Base-by-base conservation (phyloP, 2,113 vertebrate genomes). In the Numenius arquata region DNA sequence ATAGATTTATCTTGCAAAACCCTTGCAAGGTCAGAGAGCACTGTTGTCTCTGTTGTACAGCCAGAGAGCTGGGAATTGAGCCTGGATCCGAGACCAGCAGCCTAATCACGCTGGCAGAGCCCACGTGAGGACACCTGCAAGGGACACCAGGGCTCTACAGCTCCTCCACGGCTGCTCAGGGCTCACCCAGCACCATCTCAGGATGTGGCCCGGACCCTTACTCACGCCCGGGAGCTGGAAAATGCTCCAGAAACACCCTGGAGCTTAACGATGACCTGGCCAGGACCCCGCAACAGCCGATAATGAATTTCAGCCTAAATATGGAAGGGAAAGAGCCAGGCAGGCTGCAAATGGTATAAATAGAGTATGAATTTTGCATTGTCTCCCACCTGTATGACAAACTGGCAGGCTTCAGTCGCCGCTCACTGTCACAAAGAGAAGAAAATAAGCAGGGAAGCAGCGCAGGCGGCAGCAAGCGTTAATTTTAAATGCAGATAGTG, bases 1-100 rank as follows among this genome's bases (percentile, higher is more conserved):
- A 95, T 92, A 70, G 92, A 91, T 93, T 93, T 85, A 83, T 93
- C 93, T 93, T 88, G 75, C 91, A 90, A 85, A 90, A 73, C 32
- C 55, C 87, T 92, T 11, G 1, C 59, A 50, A 90, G 93, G 78
- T 88, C 19, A 1, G 58, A 61, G 93, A 88, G 81, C 80, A 3
- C 40, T 70, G 84, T 43, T 83, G 73, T 87, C 84, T 89, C 90
- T 63, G 38, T 75, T 85, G 81, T 82, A 73, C 93, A 75, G 73
- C 59, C 56, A 5, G 58, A 65, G 78, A 95, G 89, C 38, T 66
- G 95, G 82, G 95, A 93, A 90, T 71, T 80, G 79, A 83, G 55
- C 71, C 41, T 62, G 95, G 58, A 89, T 84, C 81, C 13, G 15
- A 63, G 50, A 88, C 23, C 71, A 19, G 89, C 77, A 94, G 95